A percentile compares a stretch with the other conserved stretches of the same genome.
phyloP scores from a whole-genome alignment of 2,797 vertebrate species.

The Clangula hyemalis region DNA sequence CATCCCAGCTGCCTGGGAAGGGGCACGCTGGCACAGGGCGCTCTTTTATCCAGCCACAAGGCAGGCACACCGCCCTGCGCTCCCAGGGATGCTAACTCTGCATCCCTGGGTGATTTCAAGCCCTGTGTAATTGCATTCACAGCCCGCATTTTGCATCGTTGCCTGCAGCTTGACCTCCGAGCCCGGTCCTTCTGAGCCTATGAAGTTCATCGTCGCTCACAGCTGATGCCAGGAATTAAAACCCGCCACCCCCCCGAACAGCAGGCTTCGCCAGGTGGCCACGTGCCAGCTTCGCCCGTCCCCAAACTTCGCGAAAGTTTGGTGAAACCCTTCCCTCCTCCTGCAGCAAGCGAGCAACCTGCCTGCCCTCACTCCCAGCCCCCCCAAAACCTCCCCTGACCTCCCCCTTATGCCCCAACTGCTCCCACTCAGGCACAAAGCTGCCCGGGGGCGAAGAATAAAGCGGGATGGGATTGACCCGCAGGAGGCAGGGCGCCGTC shows the following conservation, averaged over 20 bases:
- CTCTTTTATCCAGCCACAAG: not conserved
- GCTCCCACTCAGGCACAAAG: not conserved
- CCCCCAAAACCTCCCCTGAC: not conserved
- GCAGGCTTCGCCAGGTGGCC: not conserved
- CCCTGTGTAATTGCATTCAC: not conserved
- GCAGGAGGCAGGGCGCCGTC: rapidly evolving
- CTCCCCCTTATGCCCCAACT: not conserved
- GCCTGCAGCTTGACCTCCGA: not conserved
- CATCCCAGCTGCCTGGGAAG: not conserved
- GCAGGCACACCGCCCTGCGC: not conserved
- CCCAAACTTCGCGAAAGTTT: not conserved
- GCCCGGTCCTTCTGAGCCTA: not conserved
- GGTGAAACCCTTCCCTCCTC: not conserved
- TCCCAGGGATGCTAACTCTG: not conserved
- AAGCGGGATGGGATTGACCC: not conserved
- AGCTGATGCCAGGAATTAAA: not conserved
- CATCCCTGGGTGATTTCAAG: not conserved
- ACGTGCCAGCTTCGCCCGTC: not conserved
- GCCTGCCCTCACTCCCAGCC: not conserved
- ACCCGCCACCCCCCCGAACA: not conserved
- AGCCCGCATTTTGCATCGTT: not conserved
- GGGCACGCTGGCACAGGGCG: not conserved
- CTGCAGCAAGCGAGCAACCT: not conserved
- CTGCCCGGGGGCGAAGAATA: not conserved
- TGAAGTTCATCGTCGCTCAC: not conserved